Base-by-base conservation (phyloP, 64 coral and sea anemone species). In the Porites australiensis region DNA sequence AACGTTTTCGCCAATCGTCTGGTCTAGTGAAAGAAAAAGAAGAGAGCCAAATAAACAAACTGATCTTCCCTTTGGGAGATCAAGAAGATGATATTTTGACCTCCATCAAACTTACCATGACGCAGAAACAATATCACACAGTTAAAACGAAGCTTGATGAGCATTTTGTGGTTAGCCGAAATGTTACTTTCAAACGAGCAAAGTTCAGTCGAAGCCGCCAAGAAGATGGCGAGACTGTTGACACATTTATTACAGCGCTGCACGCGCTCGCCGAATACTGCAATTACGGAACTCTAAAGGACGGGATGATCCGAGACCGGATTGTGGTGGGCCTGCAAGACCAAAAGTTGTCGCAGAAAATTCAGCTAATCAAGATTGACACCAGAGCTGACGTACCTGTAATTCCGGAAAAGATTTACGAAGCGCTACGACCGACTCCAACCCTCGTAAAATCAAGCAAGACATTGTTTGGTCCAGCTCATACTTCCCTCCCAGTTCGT, bases 301-400 rank as follows among this genome's bases (percentile, higher is more conserved):
- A 94, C 27, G 77, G 89, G 64, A 82, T 94, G 77, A 89, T 94
- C 50, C 77, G 86, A 82, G 85, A 88, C 57, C 77, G 92, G 19
- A 82, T 93, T 44, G 61, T 93, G 23, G 66, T 88, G 13, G 92
- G 84, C 70, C 85, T 93, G 50, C 71, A 50, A 69, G 84, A 93
- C 65, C 54, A 78, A 2, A 82, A 74, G 83, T 83, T 88, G 27
- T 94, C 78, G 8, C 87, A 94, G 64, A 89, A 77, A 77, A 71
- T 89, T 51, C 79, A 94, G 52, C 64, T 94, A n/a, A 74, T 79
- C 9, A 43, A 79, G n/a, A 20, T 79, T 12, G 77, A 79, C 52
- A 79, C 77, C 27, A 53, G 77, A 79, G 77, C 77, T n/a, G 53
- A 79, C 51, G 77, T 79, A n/a, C 22, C 6, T 4, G 19, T 58